Evolutionary conservation across 2,888 invertebrate species (phyloP).

Genomic region (Chydorus sphaericus): DNA sequence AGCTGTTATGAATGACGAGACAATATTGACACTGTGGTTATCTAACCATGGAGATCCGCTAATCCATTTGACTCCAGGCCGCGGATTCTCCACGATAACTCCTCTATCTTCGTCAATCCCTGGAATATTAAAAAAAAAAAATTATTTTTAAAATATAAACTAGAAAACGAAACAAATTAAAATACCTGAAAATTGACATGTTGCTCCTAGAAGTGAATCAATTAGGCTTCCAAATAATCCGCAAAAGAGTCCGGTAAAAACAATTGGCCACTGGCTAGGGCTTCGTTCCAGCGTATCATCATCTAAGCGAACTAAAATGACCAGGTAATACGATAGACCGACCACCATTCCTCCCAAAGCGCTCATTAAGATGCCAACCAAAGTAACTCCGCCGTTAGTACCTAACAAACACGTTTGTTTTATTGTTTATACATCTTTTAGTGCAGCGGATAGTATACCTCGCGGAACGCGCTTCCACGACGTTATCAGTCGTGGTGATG

Average conservation of each 20-base stretch:
- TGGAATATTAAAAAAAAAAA: not conserved
- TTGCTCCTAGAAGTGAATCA: conserved; percentile 72
- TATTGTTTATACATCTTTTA: not conserved
- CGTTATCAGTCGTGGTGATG: conserved; percentile 60
- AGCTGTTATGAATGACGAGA: conserved; percentile 57
- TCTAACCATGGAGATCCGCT: conserved; percentile 60
- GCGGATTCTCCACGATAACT: conserved; percentile 55
- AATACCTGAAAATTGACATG: conserved; percentile 66
- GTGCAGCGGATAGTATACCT: conserved; percentile 30
- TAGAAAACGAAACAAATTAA: not conserved
- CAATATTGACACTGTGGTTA: conserved; percentile 75
- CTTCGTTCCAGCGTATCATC: conserved; percentile 38
- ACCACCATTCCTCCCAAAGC: conserved; percentile 51
- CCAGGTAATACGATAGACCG: conserved; percentile 54
- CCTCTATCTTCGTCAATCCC: conserved; percentile 38
- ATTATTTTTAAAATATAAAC: conserved; percentile 1
- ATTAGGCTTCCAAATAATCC: conserved; percentile 67
- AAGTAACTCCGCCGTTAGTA: conserved; percentile 74
- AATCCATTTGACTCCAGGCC: conserved; percentile 48
- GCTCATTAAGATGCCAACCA: conserved; percentile 38
- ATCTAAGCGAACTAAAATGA: conserved; percentile 47
- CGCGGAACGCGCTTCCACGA: conserved; percentile 55
- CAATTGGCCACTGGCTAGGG: conserved; percentile 63
- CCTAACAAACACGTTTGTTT: conserved; percentile 34
- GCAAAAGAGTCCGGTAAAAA: conserved; percentile 51